Evolutionary conservation across 1,140 invertebrate species (phyloP), one percentile per base, ranked within the genome.

Genomic region (Aphaenogaster floridana): DNA sequence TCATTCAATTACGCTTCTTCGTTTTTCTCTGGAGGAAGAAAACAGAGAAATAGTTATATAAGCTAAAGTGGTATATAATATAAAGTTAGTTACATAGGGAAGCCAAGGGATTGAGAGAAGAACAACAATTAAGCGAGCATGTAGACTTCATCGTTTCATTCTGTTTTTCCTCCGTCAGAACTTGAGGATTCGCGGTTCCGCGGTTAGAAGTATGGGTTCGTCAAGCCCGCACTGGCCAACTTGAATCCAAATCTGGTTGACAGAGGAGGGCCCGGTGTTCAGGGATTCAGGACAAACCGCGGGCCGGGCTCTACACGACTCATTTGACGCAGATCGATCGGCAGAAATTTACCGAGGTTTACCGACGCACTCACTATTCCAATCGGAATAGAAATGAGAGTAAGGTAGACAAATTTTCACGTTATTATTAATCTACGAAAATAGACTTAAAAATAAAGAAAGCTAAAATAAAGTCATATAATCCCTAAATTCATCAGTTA

Each of bases 251-350:
- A 84, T 61, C 80, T 59, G 42, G 69, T 76, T 84, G 69, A 76
- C 54, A 61, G 69, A 84, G 42, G 45, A 76, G 54, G 28, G 28
- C 69, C 54, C 54, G n/a, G 34, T 84, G 80, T 61, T 63, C 80
- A 50, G 69, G 54, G 80, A 84, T 84, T 84, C 63, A 28, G 54
- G 69, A 84, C 80, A 76, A 84, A 84, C 80, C 80, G 39, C 80
- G 54, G 34, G 17, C 54, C 17, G 28, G 54, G 76, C 54, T 64
- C 50, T 78, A 79, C 72, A 86, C 63, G 83, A 86, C 39, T 63
- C 71, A 86, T 79, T 86, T 86, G 59, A 86, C 63, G 83, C 48
- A 21, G 63, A 57, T 68, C 83, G 76, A 77, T 86, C 59, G 83
- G 48, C 28, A 68, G 76, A 79, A 86, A 86, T 86, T 79, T 79